Evolutionary conservation across 2,797 vertebrate genomes (phyloP).

Genomic region (Sebastes melanostomus): DNA sequence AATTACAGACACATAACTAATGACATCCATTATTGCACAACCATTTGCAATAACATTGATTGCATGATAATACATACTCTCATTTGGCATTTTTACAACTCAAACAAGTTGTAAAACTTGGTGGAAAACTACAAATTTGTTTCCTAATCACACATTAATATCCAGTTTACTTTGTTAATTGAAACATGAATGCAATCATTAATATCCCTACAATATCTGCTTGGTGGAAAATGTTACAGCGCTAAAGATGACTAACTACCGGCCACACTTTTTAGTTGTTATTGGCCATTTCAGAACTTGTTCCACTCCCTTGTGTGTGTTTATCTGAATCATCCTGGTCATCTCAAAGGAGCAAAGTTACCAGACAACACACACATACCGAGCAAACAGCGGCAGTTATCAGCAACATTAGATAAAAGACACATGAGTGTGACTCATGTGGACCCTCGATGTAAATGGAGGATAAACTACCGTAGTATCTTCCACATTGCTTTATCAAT

Average conservation of each 20-base stretch:
- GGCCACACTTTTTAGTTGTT: background rate
- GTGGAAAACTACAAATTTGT: background rate
- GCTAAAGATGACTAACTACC: background rate
- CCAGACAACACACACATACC: constrained; percentile 4
- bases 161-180: background rate
- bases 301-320: constrained; percentile 5
- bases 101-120: background rate
- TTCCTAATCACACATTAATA: background rate
- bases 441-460: constrained; percentile 28
- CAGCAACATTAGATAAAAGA: constrained; percentile 32
- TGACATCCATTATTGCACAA: background rate
- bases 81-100: background rate
- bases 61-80: background rate
- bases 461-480: constrained; percentile 13
- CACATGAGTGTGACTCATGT: constrained; percentile 18
- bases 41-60: background rate
- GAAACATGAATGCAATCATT: background rate
- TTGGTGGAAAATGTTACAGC: background rate
- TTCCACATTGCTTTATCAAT: constrained; percentile 44
- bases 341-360: constrained; percentile 27
- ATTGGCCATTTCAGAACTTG: background rate
- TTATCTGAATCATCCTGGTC: constrained; percentile 29
- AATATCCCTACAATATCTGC: constrained; percentile 1
- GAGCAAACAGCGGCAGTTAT: constrained; percentile 28
- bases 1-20: constrained; percentile 4